A percentile compares a stretch with the other conserved stretches of the same genome.
These are phyloP conservation scores for Aurelia sp. DNA, from an alignment of 30 jellyfish, hydroid and myxozoan genomes.

Conservation along the genomic window DNA sequence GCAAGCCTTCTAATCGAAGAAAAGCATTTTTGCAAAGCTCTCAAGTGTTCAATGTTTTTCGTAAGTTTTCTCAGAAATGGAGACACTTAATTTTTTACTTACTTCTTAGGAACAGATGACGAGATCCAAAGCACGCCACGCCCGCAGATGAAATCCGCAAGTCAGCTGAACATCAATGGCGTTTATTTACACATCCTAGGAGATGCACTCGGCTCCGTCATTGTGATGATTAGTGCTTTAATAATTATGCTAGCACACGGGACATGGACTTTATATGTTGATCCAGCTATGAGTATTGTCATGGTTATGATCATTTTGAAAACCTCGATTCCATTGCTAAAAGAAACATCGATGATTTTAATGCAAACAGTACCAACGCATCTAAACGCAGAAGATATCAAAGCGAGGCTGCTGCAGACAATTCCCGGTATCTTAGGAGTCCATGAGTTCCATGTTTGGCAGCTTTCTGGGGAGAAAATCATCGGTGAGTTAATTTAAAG, in stretches of 20 bases:
- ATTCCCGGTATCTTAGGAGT: conserved; percentile 78
- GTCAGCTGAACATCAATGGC: conserved; percentile 96
- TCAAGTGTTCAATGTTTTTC: too few relatives aligned
- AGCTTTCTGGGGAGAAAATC: conserved; percentile 93
- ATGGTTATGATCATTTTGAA: conserved; percentile 92
- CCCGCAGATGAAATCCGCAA: conserved; percentile 67
- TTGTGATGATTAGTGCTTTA: conserved; percentile 95
- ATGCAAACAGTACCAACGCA: conserved; percentile 99
- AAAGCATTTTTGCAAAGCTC: too few relatives aligned
- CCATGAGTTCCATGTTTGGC: conserved; percentile 99
- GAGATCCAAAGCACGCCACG: conserved; percentile 36
- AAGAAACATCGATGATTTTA: conserved; percentile 86
- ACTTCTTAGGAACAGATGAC: conserved; percentile 56
- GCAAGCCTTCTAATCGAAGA: too few relatives aligned
- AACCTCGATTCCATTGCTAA: conserved; percentile 95
- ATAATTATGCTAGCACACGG: conserved; percentile 88
- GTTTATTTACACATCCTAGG: conserved; percentile 95
- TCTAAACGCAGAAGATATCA: conserved; percentile 74
- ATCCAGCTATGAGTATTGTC: conserved; percentile 94
- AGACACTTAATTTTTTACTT: too few relatives aligned
- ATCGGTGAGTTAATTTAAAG: conserved; percentile 58
- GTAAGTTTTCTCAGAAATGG: too few relatives aligned
- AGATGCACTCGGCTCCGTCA: conserved; percentile 98
- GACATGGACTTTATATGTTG: conserved; percentile 92
- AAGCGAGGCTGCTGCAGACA: conserved; percentile 48